Percentiles rank a stretch among this genome's conserved stretches.
Evolutionary conservation across 2,888 invertebrate species (phyloP).

Genomic region (Hemistola chrysoprasaria): DNA sequence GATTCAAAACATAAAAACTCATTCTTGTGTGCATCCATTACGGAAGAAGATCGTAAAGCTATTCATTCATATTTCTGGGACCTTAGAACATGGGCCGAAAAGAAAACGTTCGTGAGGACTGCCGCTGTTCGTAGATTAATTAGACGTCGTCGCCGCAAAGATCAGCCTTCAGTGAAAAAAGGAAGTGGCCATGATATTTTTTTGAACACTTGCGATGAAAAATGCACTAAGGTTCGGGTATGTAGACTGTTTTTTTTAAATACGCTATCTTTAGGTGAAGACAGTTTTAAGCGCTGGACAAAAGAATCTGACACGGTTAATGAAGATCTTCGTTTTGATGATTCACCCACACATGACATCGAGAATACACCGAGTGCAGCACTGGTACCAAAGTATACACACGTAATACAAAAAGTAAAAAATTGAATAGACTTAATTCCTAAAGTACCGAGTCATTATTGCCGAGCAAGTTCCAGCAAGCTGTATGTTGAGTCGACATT

Average conservation of each 20-base stretch:
- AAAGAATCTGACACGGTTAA: too few species aligned
- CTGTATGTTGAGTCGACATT: conserved; percentile 14
- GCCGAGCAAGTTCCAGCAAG: conserved; percentile 5
- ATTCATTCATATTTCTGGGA: conserved; percentile 1
- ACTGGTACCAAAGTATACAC: too few species aligned
- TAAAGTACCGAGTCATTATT: conserved; percentile 18
- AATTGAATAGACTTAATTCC: conserved; percentile 8
- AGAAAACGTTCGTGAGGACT: conserved; percentile 8
- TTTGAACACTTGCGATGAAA: too few species aligned
- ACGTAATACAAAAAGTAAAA: neutral
- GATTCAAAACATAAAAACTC: neutral
- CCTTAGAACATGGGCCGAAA: conserved; percentile 3
- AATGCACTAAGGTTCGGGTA: too few species aligned
- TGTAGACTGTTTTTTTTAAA: too few species aligned
- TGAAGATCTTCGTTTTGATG: too few species aligned
- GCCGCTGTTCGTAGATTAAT: conserved; percentile 8
- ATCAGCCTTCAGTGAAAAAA: too few species aligned
- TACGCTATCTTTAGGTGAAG: too few species aligned
- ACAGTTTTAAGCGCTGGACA: too few species aligned
- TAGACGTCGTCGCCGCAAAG: neutral
- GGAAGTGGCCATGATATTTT: too few species aligned
- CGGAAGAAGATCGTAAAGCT: conserved; percentile 1
- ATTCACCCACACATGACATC: too few species aligned
- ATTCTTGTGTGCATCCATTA: conserved; percentile 1
- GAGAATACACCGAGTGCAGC: too few species aligned